Base-by-base conservation (phyloP, 2,888 invertebrate genomes). In the Polyommatus icarus region DNA sequence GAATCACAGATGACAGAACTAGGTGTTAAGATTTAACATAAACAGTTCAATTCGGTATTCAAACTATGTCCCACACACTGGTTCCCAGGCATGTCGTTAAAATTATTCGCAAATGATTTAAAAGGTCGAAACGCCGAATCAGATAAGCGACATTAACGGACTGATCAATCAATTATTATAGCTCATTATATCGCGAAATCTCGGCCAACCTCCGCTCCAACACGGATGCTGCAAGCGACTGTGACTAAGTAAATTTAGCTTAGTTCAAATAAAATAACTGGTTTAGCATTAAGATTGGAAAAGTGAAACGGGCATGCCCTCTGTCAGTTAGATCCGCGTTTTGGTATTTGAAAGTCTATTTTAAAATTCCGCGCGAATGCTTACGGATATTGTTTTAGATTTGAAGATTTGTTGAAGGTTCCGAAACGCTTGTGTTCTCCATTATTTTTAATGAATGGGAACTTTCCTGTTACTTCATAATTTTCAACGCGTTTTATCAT, bases 131-230 rank as follows among this genome's bases (percentile, higher is more conserved):
- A 72, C 8, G 40, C 72, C 72, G 72, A 72, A 72, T 40, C 10
- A 40, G 36, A 72, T 40, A 54, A 71, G 36, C 18, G 72, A 20
- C 12, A 72, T 40, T 72, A 72, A 20, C 40, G 32, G 76, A 71
- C 32, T 40, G 77, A 78, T 46, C 75, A 80, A 78, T 46, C 75
- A 80, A 79, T 79, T 77, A 79, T 79, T 77, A 78, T 77, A 78
- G 78, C 78, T 79, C 80, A 79, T n/a, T n/a, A n/a, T 78, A 82
- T 81, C 81, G 84, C 83, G 81, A 83, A 84, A 82, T 82, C 85
- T 83, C 84, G 83, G 88, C 85, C 87, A 90, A 89, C 85, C 89
- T 87, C 89, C 82, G 81, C 80, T 82, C 83, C 84, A 84, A 84
- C 83, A 82, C 79, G 84, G 73, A 73, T 73, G 73, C 72, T 20